phyloP scores from a whole-genome alignment of 2,888 invertebrate genomes.

The Apoderus coryli region DNA sequence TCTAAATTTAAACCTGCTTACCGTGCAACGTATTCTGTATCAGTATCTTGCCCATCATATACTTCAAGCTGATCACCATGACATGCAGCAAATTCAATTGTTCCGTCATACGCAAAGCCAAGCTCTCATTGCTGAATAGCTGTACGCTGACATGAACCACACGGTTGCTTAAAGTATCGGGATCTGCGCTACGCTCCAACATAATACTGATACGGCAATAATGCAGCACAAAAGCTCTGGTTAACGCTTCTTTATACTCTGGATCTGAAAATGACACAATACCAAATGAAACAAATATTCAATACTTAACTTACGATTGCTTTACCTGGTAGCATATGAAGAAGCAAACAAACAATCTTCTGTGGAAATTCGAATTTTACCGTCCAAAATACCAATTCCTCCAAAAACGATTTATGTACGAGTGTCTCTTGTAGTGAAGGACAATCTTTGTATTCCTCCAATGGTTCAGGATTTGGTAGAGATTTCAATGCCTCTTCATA shows the following conservation, averaged over 20 bases:
- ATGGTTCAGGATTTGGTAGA: conserved; percentile 55
- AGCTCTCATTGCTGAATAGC: conserved; percentile 84
- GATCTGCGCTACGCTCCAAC: conserved; percentile 70
- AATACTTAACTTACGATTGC: conserved; percentile 81
- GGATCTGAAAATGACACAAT: too few relatives aligned
- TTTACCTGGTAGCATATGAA: conserved; percentile 93
- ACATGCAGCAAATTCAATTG: conserved; percentile 81
- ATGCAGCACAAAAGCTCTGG: conserved; percentile 88
- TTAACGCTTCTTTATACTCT: conserved; percentile 88
- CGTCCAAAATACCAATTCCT: conserved; percentile 97
- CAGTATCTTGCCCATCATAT: conserved; percentile 87
- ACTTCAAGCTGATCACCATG: conserved; percentile 78
- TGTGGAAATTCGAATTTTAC: conserved; percentile 96
- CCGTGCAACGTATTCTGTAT: conserved; percentile 77
- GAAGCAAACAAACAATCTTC: conserved; percentile 83
- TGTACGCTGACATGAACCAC: conserved; percentile 97
- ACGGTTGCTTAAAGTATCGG: conserved; percentile 84
- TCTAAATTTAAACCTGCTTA: too few relatives aligned
- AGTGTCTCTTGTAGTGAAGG: conserved; percentile 66
- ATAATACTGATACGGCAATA: conserved; percentile 90
- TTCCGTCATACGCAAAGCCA: conserved; percentile 83
- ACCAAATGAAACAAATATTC: neutral
- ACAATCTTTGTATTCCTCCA: conserved; percentile 63
- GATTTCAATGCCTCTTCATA: conserved; percentile 72
- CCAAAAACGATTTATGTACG: conserved; percentile 71